Conservation (phyloP, 2,797 vertebrate species). For the Adelosebastes latens region DNA sequence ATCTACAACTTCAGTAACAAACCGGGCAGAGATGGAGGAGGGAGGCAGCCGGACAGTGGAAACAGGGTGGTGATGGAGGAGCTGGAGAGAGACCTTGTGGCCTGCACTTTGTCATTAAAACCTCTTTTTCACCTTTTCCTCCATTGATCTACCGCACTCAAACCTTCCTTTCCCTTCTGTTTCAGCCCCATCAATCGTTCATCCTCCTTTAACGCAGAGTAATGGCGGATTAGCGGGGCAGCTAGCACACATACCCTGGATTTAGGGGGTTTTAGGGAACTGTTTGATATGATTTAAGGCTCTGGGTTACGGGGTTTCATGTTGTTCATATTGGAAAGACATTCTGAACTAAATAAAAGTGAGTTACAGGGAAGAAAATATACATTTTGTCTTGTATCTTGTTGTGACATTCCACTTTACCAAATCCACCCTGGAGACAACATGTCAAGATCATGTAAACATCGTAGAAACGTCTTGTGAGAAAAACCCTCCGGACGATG, state of each 20-base stretch:
- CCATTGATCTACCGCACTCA: neutral
- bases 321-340: neutral
- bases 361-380: neutral
- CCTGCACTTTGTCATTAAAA: slow-evolving; percentile 1
- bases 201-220: neutral
- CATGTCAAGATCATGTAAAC: neutral
- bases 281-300: neutral
- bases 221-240: neutral
- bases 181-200: neutral
- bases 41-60: neutral
- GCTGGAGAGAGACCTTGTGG: neutral
- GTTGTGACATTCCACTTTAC: neutral
- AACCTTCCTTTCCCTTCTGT: neutral
- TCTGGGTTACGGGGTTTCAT: neutral
- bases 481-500: too few species aligned
- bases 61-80: neutral
- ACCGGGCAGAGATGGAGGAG: neutral
- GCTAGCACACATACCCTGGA: neutral
- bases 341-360: neutral
- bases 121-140: neutral
- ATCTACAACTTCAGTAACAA: neutral
- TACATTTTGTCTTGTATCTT: neutral
- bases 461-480: fast-evolving
- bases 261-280: neutral
- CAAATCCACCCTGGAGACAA: neutral